These are phyloP conservation scores for Gulo gulo DNA, from an alignment of 2,113 vertebrate genomes.

Conservation along the genomic window DNA sequence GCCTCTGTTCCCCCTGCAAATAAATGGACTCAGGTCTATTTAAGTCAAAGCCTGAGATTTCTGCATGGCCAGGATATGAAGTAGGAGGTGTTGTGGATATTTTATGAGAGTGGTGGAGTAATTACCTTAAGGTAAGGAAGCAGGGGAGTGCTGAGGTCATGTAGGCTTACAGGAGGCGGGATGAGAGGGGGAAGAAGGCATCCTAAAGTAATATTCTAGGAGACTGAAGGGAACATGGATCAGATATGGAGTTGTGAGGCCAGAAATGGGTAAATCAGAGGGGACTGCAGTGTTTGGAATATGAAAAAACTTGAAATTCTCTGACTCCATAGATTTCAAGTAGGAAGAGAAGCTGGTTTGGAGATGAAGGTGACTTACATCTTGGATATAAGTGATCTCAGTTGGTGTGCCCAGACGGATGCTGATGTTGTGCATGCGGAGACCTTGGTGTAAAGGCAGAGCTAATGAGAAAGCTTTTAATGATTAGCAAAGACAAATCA, in stretches of 20 bases:
- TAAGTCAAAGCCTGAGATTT: not conserved
- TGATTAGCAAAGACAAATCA: not conserved
- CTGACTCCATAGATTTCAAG: not conserved
- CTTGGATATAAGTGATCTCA: not conserved
- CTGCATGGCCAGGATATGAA: not conserved
- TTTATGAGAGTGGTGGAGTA: not conserved
- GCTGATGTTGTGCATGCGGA: accelerated
- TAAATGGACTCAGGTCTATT: not conserved
- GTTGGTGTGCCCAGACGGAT: not conserved
- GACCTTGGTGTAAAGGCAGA: not conserved
- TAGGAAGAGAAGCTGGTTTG: not conserved
- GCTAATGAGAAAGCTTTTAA: not conserved
- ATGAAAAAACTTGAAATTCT: not conserved
- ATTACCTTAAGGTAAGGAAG: not conserved
- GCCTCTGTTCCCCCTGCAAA: not conserved
- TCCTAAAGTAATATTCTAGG: not conserved
- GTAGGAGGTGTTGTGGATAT: not conserved
- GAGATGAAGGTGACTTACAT: not conserved
- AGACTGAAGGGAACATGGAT: not conserved
- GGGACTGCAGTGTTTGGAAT: not conserved
- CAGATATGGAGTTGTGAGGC: not conserved
- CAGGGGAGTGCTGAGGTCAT: not conserved
- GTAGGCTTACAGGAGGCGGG: not conserved
- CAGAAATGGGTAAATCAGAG: not conserved
- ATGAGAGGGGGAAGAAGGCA: not conserved